Evolutionary conservation across 2,888 invertebrate genomes (phyloP), one percentile per base, ranked within the genome.

Genomic region (Cosmia trapezina): DNA sequence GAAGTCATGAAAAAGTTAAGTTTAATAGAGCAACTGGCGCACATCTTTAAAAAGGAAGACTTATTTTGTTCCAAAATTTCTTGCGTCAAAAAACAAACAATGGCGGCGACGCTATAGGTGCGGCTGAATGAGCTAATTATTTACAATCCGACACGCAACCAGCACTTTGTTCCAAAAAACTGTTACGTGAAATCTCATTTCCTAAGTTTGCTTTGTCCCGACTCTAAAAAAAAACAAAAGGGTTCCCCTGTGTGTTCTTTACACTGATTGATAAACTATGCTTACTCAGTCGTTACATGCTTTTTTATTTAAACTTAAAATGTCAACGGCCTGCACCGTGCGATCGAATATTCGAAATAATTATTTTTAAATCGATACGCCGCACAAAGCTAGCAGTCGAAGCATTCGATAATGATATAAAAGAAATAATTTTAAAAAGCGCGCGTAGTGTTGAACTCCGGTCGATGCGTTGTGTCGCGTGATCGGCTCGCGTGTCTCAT

Each of bases 141-240:
- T 95, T 95, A 94, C 95, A 91, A 96, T 96, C 92, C 92, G 96
- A 91, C 94, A 96, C 95, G 96, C 94, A 90, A 92, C 90, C 90
- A 88, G 89, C 74, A 74, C 86, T 90, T 90, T 90, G 87, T 89
- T 88, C 85, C 88, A 92, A 96, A 95, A 96, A 95, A 95, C 91
- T 91, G 91, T 91, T 91, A 94, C 95, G 94, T 96, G 94, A 95
- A 96, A 95, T 96, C 93, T 92, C 94, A 94, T 96, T 95, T 96
- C 96, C 95, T 92, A 93, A 92, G 89, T 93, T 92, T 86, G 89
- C 92, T 92, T 95, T 93, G 94, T 95, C 89, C 91, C 86, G 87
- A 86, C 83, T 88, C 76, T 86, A 87, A 89, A 91, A 92, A 92
- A 93, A 86, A 91, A 91, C 88, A 89, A 91, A 92, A 90, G 89